Evolutionary conservation across 2,888 invertebrate genomes (phyloP).

Genomic region (Eustalomyia histrio): DNA sequence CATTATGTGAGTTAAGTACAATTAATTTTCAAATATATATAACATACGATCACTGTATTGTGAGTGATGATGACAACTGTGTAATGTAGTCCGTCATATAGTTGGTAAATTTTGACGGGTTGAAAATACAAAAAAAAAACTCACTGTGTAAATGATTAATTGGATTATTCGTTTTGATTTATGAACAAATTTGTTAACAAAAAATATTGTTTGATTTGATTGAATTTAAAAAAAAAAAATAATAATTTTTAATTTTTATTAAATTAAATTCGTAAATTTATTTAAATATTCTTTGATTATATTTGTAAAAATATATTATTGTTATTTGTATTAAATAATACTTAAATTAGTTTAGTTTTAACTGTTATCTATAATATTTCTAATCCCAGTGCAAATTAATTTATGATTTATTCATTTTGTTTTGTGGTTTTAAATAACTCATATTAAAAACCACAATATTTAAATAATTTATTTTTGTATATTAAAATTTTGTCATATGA

Average conservation of each 20-base stretch:
- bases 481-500: not conserved
- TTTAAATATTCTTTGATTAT: not conserved
- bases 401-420: not conserved
- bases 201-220: not conserved
- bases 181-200: not conserved
- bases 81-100: conserved; percentile 2
- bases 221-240: not conserved
- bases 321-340: conserved; percentile 1
- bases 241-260: not conserved
- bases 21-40: not conserved
- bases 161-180: not conserved
- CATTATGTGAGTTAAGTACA: not conserved
- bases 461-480: too few species aligned
- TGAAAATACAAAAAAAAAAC: not conserved
- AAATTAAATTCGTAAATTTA: not conserved
- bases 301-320: not conserved
- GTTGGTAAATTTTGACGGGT: not conserved
- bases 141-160: conserved; percentile 2
- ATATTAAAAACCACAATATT: too few species aligned
- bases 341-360: not conserved
- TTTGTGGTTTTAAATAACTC: not conserved
- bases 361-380: not conserved
- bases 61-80: not conserved
- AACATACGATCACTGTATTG: not conserved
- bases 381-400: not conserved